Conservation (phyloP, 2,888 invertebrate species). For the Dascillus cervinus region DNA sequence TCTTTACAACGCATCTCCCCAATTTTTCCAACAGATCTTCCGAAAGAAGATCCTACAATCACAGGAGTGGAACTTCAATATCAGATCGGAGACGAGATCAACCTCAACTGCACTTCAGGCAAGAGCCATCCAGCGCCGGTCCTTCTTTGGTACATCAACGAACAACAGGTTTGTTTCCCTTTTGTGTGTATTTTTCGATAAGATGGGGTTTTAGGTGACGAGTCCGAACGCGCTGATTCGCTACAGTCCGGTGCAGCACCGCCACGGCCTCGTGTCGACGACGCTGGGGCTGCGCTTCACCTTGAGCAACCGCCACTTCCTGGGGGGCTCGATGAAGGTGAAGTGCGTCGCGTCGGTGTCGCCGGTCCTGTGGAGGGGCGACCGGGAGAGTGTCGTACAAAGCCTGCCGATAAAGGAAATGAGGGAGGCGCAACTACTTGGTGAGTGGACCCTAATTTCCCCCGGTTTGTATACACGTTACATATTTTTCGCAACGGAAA, state of each 20-base stretch:
- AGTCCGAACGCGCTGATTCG: constrained; percentile 45
- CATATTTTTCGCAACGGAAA: background rate
- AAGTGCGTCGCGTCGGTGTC: constrained; percentile 55
- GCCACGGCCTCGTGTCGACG: constrained; percentile 51
- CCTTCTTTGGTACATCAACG: constrained; percentile 72
- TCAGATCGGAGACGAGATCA: constrained; percentile 64
- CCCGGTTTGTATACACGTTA: constrained; percentile 8
- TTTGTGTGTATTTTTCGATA: no score
- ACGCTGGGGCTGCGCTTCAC: constrained; percentile 50
- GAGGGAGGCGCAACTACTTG: constrained; percentile 54
- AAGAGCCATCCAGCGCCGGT: constrained; percentile 68
- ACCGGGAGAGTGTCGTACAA: constrained; percentile 51
- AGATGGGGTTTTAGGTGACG: constrained; percentile 47
- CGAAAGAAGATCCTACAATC: constrained; percentile 67
- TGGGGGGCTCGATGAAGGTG: constrained; percentile 53
- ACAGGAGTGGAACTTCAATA: constrained; percentile 66
- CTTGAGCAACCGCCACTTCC: constrained; percentile 49
- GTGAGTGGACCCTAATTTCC: constrained; percentile 39
- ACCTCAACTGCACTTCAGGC: constrained; percentile 70
- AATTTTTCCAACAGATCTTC: constrained; percentile 43
- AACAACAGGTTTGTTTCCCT: constrained; percentile 56
- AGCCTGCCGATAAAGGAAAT: constrained; percentile 51
- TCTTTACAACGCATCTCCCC: no score
- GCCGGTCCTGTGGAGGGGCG: constrained; percentile 53
- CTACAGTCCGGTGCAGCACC: constrained; percentile 49